Base-by-base conservation (phyloP, 1,140 invertebrate genomes). In the Drosophila ercepeae region DNA sequence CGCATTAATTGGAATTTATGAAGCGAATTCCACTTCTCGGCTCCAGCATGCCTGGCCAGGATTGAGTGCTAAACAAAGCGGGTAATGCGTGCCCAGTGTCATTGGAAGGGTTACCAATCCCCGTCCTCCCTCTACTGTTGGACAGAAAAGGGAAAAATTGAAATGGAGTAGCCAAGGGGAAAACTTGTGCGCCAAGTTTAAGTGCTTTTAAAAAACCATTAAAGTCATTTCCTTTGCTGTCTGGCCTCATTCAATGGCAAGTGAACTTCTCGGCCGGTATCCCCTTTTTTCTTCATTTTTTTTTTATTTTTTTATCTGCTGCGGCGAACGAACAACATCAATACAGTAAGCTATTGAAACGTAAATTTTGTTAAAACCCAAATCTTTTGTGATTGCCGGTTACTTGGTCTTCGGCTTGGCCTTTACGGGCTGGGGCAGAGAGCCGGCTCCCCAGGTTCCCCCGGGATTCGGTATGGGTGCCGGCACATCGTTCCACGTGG, bases 181-280 rank as follows among this genome's bases (percentile, higher is more conserved):
- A 39, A 23, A 55, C 61, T 88, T 73, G 78, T 77, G 63, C 59
- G 77, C 63, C 73, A 70, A 86, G 76, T 88, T 86, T 82, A 89
- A 86, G 82, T 86, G 82, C 82, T 86, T 86, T 86, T 86, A 88
- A 88, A 86, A 86, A 89, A 86, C 82, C 82, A 86, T 86, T 86
- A 86, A 88, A 70, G 83, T 82, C 74, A 75, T 88, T 89, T 88
- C 77, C 82, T 67, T 21, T 34, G 27, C 39, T 73, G 51, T 76
- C 63, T 51, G 63, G 23, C 36, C 11, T 41, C 39, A 29, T 32
- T 42, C 49, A 21, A 36, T 19, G 34, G 19, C n/a, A 32, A 19
- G 25, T 16, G 29, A 13, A 14, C 11, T 45, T 23, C 4, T 18
- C 16, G 32, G 25, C 46, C 13, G 14, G 32, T 44, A 32, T 34